phyloP scores from a whole-genome alignment of 2,888 invertebrate genomes.

The Epinotia demarniana region DNA sequence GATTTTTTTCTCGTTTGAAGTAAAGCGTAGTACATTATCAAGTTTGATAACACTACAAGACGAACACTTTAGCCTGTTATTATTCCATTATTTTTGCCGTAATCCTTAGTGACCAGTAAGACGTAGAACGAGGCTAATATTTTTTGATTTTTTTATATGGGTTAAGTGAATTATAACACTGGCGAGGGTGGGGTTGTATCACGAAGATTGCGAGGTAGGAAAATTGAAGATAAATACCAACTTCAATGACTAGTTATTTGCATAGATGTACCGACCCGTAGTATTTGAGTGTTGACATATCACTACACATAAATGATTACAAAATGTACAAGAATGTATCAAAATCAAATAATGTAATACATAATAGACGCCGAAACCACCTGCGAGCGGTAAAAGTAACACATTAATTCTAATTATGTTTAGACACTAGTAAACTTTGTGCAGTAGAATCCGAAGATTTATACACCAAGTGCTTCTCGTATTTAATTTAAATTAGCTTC shows the following conservation, averaged over 20 bases:
- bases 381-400: no score
- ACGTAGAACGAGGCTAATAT: not conserved
- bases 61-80: not conserved
- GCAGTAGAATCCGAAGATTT: not conserved
- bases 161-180: not conserved
- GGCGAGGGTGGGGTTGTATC: not conserved
- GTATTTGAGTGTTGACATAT: no score
- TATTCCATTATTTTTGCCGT: not conserved
- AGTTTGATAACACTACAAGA: not conserved
- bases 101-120: not conserved
- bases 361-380: no score
- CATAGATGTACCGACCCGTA: no score
- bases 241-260: no score
- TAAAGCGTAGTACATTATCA: not conserved
- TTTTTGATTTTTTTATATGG: not conserved
- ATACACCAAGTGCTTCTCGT: constrained; percentile 53
- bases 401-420: not conserved
- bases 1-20: not conserved
- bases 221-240: not conserved
- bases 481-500: constrained; percentile 66
- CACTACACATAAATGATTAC: no score
- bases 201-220: not conserved
- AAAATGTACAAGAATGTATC: no score
- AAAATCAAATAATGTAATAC: no score
- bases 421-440: not conserved